Evolutionary conservation across 53 echinoderm and acorn worm genomes (phyloP), one percentile per base, ranked within the genome.

Genomic region (Henricia sp.): DNA sequence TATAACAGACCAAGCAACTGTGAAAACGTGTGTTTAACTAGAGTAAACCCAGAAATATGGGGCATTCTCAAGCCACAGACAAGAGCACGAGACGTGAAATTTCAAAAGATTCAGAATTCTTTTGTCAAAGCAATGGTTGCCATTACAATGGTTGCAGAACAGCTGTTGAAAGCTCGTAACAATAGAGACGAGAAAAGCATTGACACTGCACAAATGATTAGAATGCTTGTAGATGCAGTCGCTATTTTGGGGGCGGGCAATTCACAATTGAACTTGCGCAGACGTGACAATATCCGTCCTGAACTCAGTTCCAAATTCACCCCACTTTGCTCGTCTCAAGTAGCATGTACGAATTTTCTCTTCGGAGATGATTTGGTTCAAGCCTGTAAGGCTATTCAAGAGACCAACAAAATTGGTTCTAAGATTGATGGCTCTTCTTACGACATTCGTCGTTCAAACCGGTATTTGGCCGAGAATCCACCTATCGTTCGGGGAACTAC

Each of bases 211-310:
- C 41, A 65, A 2, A 6, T 66, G 0, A 33, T 65, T 4, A 66
- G 37, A 67, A 63, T 67, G 48, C 19, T 82, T 6, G 14, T 67
- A 1, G 67, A 82, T 34, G 48, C 43, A 4, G 25, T 80, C 28
- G 80, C 80, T 16, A 46, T 80, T 42, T 17, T 80, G n/a, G 80
- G 82, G 11, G 39, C 63, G 32, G 82, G 48, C 14, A 80, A 80
- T 33, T 37, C 62, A 19, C 60, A 46, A 21, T 29, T 80, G 23
- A 80, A 80, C 41, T 16, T 46, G 60, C 39, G 62, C 33, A 59
- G 60, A 43, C 9, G 64, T 4, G 82, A 80, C 33, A 17, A 26
- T 3, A 80, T 80, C n/a, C 82, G 82, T 13, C 64, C 64, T 20
- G 44, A 80, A 26, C 12, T 74, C 2, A 74, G 37, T 37, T 9